phyloP scores from a whole-genome alignment of 2,113 vertebrate genomes.

The Halcyon senegalensis region DNA sequence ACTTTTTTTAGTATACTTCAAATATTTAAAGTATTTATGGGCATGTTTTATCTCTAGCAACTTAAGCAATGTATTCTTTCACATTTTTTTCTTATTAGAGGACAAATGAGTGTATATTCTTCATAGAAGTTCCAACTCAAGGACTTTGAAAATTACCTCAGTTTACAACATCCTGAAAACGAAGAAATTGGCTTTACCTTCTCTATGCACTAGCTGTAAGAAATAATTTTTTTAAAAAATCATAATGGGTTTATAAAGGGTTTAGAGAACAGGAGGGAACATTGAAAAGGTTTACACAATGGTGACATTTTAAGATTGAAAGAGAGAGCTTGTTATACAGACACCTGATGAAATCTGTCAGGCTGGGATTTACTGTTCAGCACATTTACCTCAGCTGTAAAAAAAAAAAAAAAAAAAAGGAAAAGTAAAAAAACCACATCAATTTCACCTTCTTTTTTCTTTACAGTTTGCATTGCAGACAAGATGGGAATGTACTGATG shows the following conservation, averaged over 20 bases:
- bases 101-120: constrained; percentile 7
- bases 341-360: constrained; percentile 56
- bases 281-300: constrained; percentile 44
- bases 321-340: constrained; percentile 48
- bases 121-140: constrained; percentile 54
- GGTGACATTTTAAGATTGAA: constrained; percentile 57
- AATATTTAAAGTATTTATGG: constrained; percentile 64
- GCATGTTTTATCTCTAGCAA: constrained; percentile 2
- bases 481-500: not conserved
- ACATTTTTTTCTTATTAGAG: constrained; percentile 54
- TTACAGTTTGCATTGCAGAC: not conserved
- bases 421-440: not conserved
- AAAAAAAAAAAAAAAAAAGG: not conserved
- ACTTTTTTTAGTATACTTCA: constrained; percentile 42
- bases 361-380: constrained; percentile 48
- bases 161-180: constrained; percentile 34
- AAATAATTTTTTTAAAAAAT: constrained; percentile 63
- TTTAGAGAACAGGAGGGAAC: constrained; percentile 40
- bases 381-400: not conserved
- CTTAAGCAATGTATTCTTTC: not conserved
- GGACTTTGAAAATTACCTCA: constrained; percentile 35
- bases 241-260: constrained; percentile 70
- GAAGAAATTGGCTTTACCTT: constrained; percentile 61
- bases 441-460: not conserved
- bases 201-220: constrained; percentile 24